A percentile compares a stretch with the other conserved stretches of the same genome.
Evolutionary conservation across 2,797 vertebrate species (phyloP).

Genomic region (Malacoraja senta): DNA sequence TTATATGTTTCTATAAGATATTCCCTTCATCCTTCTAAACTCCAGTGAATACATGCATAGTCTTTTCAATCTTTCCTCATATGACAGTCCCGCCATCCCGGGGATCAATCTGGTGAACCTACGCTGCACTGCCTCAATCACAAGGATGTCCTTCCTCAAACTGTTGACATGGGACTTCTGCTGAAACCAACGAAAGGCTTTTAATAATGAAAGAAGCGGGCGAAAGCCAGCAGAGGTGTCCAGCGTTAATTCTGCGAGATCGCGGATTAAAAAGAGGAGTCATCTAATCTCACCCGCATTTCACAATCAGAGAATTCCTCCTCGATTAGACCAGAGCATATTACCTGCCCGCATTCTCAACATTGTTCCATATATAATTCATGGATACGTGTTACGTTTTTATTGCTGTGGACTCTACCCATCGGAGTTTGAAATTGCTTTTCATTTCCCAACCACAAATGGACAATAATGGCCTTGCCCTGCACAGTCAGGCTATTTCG

Average conservation of each 20-base stretch:
- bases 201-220: neutral
- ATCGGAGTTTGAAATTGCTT: neutral
- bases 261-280: neutral
- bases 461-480: no score
- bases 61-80: no score
- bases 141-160: no score
- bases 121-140: no score
- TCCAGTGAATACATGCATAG: no score
- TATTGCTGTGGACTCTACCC: neutral
- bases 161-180: neutral
- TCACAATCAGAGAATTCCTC: neutral
- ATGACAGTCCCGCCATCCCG: no score
- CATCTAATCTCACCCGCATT: conserved; percentile 5
- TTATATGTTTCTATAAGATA: no score
- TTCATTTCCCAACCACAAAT: neutral
- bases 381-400: neutral
- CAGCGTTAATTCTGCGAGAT: neutral
- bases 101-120: no score
- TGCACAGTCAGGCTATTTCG: no score
- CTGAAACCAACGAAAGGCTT: neutral
- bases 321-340: neutral
- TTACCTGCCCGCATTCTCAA: neutral
- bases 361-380: neutral
- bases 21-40: no score
- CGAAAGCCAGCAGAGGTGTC: neutral